Conservation (phyloP, 2,113 vertebrate genomes). For the Corythaeola cristata region DNA sequence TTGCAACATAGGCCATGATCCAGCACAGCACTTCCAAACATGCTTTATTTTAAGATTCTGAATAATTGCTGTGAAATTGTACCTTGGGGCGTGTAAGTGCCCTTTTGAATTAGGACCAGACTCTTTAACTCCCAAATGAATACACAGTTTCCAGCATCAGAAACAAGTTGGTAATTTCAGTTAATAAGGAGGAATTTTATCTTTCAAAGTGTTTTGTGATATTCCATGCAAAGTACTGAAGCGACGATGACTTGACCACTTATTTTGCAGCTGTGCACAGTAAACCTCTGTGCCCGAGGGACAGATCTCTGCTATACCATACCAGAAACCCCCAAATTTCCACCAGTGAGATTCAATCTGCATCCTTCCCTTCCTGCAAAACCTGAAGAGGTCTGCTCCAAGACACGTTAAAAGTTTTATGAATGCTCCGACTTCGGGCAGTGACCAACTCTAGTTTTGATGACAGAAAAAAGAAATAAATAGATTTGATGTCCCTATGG, state of each 20-base stretch:
- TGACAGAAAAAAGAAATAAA: background rate
- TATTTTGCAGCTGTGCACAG: background rate
- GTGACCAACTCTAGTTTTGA: background rate
- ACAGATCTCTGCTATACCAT: background rate
- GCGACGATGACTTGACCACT: background rate
- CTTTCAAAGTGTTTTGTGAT: background rate
- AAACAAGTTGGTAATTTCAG: background rate
- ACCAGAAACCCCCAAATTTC: background rate
- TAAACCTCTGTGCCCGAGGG: fast-evolving
- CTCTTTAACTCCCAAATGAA: background rate
- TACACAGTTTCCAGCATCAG: background rate
- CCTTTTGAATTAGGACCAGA: background rate
- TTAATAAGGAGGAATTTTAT: background rate
- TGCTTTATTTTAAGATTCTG: conserved; percentile 14
- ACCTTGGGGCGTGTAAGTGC: background rate
- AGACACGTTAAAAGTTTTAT: background rate
- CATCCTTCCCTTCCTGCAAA: background rate
- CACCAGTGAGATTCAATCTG: background rate
- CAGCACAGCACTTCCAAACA: background rate
- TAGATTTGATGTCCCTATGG: background rate
- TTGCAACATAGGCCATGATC: background rate
- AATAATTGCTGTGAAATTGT: background rate
- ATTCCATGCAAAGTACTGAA: background rate
- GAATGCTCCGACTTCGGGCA: fast-evolving
- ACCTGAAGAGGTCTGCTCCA: background rate